Conservation (phyloP, 2,113 vertebrate species). For the Apodemus sylvaticus region DNA sequence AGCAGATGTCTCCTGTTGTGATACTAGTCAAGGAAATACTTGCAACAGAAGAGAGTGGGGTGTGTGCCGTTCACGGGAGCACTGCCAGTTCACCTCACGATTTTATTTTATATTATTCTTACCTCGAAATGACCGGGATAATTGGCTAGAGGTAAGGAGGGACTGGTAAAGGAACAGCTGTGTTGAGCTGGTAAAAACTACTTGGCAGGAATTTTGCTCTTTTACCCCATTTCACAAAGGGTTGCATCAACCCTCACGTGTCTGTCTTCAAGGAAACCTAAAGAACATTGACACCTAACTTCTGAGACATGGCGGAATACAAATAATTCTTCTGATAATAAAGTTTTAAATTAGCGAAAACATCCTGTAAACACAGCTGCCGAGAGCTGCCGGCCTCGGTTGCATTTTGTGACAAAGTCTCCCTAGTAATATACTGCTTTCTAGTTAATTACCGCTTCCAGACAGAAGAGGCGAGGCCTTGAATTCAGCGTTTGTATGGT, state of each 20-base stretch:
- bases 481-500: slow-evolving; percentile 76
- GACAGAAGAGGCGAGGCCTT: slow-evolving; percentile 73
- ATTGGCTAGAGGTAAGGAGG: not conserved
- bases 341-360: slow-evolving; percentile 42
- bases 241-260: not conserved
- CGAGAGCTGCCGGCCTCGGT: slow-evolving; percentile 48
- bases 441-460: slow-evolving; percentile 76
- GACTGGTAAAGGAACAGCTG: not conserved
- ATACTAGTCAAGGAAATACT: not conserved
- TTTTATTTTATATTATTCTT: slow-evolving; percentile 38
- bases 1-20: not conserved
- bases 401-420: slow-evolving; percentile 76
- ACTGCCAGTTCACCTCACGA: not conserved
- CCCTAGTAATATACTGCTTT: slow-evolving; percentile 81
- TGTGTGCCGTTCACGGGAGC: not conserved
- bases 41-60: not conserved
- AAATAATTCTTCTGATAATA: slow-evolving; percentile 29
- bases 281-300: not conserved
- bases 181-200: not conserved
- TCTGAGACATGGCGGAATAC: slow-evolving; percentile 20
- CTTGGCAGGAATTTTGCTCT: not conserved
- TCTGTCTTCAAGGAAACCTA: not conserved
- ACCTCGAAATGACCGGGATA: not conserved
- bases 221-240: not conserved
- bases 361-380: slow-evolving; percentile 68